Conservation (phyloP, 2,797 vertebrate species). For the Etheostoma nigrum region DNA sequence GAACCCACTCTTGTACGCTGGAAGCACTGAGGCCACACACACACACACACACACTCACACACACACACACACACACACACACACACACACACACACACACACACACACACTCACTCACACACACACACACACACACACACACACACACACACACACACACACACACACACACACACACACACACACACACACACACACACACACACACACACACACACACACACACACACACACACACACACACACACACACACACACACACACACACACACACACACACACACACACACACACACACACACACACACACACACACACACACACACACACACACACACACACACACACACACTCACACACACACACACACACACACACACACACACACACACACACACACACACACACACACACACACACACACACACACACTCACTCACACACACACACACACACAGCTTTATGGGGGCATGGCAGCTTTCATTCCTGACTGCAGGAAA, state of each 20-base stretch:
- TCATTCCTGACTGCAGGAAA: constrained; percentile 64
- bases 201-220: constrained; percentile 18
- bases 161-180: constrained; percentile 21
- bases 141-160: constrained; percentile 20
- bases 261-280: background rate
- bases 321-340: constrained; percentile 11
- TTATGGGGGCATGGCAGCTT: constrained; percentile 49
- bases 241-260: constrained; percentile 12
- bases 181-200: constrained; percentile 8
- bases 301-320: background rate
- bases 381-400: background rate
- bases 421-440: background rate
- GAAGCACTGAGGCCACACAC: constrained; percentile 53
- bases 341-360: constrained; percentile 21
- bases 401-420: constrained; percentile 10
- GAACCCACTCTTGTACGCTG: constrained; percentile 37
- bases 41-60: constrained; percentile 20
- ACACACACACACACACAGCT: constrained; percentile 15
- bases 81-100: background rate
- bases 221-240: constrained; percentile 16
- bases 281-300: constrained; percentile 5
- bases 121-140: background rate
- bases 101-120: constrained; percentile 5
- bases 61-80: constrained; percentile 10
- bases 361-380: constrained; percentile 13